phyloP scores from a whole-genome alignment of 1,140 invertebrate genomes.

The Drosophila littoralis region DNA sequence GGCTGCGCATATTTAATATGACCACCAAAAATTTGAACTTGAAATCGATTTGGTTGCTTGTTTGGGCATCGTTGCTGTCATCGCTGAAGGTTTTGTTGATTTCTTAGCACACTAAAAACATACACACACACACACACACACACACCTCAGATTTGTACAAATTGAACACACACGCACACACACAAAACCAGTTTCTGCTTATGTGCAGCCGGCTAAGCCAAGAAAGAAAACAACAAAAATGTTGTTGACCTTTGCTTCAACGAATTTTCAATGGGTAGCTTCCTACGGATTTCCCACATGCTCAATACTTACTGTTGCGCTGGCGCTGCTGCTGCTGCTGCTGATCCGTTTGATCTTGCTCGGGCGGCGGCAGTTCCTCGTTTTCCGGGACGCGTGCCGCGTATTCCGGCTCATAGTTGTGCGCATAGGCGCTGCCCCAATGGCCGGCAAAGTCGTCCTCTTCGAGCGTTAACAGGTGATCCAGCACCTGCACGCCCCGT shows the following conservation, averaged over 20 bases:
- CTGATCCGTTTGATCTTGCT: constrained; percentile 26
- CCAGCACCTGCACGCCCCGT: constrained; percentile 85
- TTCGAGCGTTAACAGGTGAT: constrained; percentile 85
- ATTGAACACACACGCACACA: constrained; percentile 21
- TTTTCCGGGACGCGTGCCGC: constrained; percentile 64
- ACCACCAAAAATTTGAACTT: constrained; percentile 70
- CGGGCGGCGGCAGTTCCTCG: constrained; percentile 63
- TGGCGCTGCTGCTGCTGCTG: constrained; percentile 9
- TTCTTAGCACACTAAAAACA: constrained; percentile 38
- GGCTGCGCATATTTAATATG: constrained; percentile 52
- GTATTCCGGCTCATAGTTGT: constrained; percentile 81
- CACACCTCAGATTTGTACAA: constrained; percentile 38
- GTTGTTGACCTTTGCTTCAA: constrained; percentile 65
- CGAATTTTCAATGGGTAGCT: constrained; percentile 26
- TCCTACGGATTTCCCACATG: constrained; percentile 6
- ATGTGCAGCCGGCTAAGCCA: constrained; percentile 36
- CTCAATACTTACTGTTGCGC: constrained; percentile 59
- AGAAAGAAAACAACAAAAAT: constrained; percentile 52
- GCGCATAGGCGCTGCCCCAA: constrained; percentile 80
- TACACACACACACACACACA: constrained; percentile 12
- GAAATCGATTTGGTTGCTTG: constrained; percentile 73
- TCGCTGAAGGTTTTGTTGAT: constrained; percentile 76
- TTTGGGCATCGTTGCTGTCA: constrained; percentile 44
- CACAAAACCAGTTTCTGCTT: constrained; percentile 63
- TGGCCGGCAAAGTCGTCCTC: constrained; percentile 84